These are phyloP conservation scores for Pluvialis apricaria DNA, from an alignment of 2,113 vertebrate genomes.

Conservation along the genomic window DNA sequence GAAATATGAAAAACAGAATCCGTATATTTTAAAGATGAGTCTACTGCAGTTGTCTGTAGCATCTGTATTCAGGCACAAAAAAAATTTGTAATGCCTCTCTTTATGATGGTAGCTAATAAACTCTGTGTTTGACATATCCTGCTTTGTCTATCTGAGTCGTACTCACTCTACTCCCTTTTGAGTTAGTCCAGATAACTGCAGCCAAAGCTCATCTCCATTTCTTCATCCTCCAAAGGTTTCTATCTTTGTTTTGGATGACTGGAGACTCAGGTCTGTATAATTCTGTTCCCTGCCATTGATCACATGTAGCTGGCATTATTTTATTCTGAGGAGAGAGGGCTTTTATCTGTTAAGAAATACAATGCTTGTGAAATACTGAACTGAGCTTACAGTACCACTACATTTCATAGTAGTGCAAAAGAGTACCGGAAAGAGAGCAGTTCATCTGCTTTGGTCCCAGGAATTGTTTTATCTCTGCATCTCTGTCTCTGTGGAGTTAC, in stretches of 20 bases:
- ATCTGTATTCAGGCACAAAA: not conserved
- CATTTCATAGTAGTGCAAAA: not conserved
- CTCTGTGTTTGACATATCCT: not conserved
- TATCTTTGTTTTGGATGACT: not conserved
- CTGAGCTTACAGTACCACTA: not conserved
- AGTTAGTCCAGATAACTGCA: not conserved
- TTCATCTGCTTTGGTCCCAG: not conserved
- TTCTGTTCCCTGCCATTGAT: not conserved
- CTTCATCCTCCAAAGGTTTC: not conserved
- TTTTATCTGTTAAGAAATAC: not conserved
- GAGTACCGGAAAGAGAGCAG: not conserved
- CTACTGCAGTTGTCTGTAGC: not conserved
- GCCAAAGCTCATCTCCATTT: not conserved
- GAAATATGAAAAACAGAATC: not conserved
- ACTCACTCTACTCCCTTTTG: not conserved
- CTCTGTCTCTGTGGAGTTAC: not conserved
- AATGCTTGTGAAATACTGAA: not conserved
- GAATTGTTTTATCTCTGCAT: not conserved
- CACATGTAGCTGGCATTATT: not conserved
- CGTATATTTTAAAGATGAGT: not conserved
- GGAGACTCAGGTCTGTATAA: not conserved
- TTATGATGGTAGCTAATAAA: not conserved
- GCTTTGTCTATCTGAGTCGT: fast-evolving
- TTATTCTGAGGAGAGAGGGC: not conserved
- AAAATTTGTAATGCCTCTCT: not conserved